Evolutionary conservation across 2,888 invertebrate species (phyloP), one percentile per base, ranked within the genome.

Genomic region (Macroteleia sp.): DNA sequence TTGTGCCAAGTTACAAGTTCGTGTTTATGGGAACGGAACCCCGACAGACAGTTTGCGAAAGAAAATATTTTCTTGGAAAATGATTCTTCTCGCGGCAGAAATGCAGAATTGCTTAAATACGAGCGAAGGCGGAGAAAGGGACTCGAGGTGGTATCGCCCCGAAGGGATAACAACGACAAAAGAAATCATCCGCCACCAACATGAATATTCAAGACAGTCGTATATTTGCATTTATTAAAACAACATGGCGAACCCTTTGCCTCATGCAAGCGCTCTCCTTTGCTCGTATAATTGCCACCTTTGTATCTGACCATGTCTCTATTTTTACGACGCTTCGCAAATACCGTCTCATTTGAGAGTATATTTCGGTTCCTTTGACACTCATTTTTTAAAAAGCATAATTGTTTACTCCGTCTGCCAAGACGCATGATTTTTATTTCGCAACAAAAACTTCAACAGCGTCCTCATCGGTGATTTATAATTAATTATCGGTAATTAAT

Each of bases 161-260:
- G 59, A 62, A 78, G 54, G 76, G 74, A 69, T 61, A 59, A 59
- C 74, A 80, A 83, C 86, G 88, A 88, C 86, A 88, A 87, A 87
- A 87, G 87, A 86, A 87, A 85, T 86, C 84, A 84, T 85, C 83
- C 81, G 78, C 81, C 81, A 88, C n/a, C n/a, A n/a, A n/a, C n/a
- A n/a, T 88, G 88, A 88, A 88, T 88, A 88, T 88, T 88, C 88
- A 88, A 78, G n/a, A n/a, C n/a, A 77, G 77, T 61, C 69, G 71
- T 48, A 50, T 73, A 83, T 88, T 88, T 88, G 88, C 88, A 88
- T 88, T 88, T 87, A 88, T 88, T 88, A 87, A 88, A 87, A 87
- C 85, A 86, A 86, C 87, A 87, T 81, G 77, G 81, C 83, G 82
- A 83, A 82, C 84, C 85, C 86, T 85, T 86, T 86, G 3, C 82